Conservation (phyloP, 2,888 invertebrate genomes). For the Andrena flavipes region DNA sequence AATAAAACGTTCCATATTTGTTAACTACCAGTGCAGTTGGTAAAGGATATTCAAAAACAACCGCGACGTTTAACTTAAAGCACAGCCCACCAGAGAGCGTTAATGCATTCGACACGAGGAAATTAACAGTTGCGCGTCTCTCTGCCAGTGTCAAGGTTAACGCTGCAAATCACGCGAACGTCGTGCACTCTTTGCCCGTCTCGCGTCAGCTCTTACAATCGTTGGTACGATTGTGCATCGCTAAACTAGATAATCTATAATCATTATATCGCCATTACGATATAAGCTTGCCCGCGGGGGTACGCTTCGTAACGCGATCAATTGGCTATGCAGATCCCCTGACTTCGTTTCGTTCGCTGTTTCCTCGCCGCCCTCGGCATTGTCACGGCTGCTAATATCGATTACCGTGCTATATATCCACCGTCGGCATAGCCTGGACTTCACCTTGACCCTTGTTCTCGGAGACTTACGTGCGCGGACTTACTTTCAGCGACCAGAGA, state of each 20-base stretch:
- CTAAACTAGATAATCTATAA: conserved; percentile 66
- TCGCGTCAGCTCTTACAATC: conserved; percentile 27
- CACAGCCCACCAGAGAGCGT: not conserved
- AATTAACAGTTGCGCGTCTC: conserved; percentile 15
- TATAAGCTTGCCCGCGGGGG: conserved; percentile 54
- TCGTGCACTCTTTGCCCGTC: conserved; percentile 26
- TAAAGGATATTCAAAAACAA: not conserved
- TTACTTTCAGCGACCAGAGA: not conserved
- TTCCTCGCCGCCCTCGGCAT: conserved; percentile 35
- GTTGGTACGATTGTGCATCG: conserved; percentile 39
- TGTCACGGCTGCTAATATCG: conserved; percentile 63
- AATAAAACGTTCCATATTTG: too few relatives aligned
- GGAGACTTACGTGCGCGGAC: conserved; percentile 15
- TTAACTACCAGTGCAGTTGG: too few relatives aligned
- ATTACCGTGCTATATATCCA: conserved; percentile 53
- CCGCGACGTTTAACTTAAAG: not conserved
- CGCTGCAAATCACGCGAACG: conserved; percentile 48
- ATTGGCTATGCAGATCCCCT: conserved; percentile 56
- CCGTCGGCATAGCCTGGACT: conserved; percentile 54
- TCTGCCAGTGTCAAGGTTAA: conserved; percentile 62
- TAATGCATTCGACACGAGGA: conserved; percentile 7
- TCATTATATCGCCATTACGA: conserved; percentile 59
- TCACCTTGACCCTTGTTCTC: conserved; percentile 73
- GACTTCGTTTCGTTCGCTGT: conserved; percentile 31
- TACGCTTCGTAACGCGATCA: conserved; percentile 53